Percentiles rank a stretch among this genome's conserved stretches.
These are phyloP conservation scores for Heliothis virescens DNA, from an alignment of 1,140 invertebrate species.

Conservation along the genomic window DNA sequence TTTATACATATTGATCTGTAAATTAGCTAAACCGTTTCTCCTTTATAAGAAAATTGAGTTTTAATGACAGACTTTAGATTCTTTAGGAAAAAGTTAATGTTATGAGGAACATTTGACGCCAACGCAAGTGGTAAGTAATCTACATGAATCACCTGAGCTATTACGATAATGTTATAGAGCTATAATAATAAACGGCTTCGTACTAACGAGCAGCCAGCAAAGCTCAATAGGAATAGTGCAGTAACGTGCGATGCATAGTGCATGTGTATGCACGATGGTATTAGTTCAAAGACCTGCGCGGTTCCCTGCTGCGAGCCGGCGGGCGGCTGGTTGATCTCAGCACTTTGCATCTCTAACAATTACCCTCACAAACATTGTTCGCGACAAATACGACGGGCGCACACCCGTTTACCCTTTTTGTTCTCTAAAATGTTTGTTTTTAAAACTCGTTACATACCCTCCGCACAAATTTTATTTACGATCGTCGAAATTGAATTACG, in stretches of 20 bases:
- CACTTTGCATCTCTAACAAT: slow-evolving; percentile 83
- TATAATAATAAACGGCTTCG: slow-evolving; percentile 33
- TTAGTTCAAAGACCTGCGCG: slow-evolving; percentile 62
- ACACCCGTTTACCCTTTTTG: slow-evolving; percentile 74
- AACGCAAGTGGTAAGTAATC: slow-evolving; percentile 12
- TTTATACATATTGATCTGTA: slow-evolving; percentile 25
- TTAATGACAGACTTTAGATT: background rate
- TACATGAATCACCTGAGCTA: slow-evolving; percentile 21
- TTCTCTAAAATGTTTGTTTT: slow-evolving; percentile 79
- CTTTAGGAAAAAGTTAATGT: slow-evolving; percentile 4
- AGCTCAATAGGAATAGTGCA: slow-evolving; percentile 45
- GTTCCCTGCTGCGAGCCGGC: slow-evolving; percentile 56
- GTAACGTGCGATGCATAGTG: slow-evolving; percentile 7
- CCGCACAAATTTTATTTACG: slow-evolving; percentile 76
- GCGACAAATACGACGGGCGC: slow-evolving; percentile 74
- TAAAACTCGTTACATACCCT: slow-evolving; percentile 73
- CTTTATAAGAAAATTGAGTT: slow-evolving; percentile 10
- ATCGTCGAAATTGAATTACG: slow-evolving; percentile 67
- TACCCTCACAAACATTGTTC: slow-evolving; percentile 77
- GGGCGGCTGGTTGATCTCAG: slow-evolving; percentile 77
- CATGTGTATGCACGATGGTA: slow-evolving; percentile 24
- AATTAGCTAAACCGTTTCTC: slow-evolving; percentile 20
- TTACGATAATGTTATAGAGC: slow-evolving; percentile 33
- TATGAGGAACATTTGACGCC: background rate
- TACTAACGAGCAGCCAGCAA: slow-evolving; percentile 42